Conservation (phyloP, 1,140 invertebrate species). For the Bombus cullumanus region DNA sequence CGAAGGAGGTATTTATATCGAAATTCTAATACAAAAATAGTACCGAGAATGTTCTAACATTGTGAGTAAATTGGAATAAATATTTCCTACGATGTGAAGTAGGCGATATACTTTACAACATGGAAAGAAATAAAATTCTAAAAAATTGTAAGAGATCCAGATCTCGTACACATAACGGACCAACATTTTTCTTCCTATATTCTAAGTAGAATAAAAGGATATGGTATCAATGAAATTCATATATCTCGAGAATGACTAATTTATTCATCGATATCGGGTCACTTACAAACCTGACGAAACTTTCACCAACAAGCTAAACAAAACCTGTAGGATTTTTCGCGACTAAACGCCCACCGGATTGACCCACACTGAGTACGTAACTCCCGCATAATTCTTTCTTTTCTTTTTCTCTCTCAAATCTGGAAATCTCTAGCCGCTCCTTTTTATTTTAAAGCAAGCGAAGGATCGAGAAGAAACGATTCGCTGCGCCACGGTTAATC, state of each 20-base stretch:
- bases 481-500: neutral
- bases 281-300: neutral
- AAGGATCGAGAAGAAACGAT: neutral
- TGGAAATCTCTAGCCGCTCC: neutral
- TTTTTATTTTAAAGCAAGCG: neutral
- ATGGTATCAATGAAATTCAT: neutral
- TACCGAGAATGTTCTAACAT: no score
- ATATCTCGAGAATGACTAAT: neutral
- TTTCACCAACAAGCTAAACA: conserved; percentile 11
- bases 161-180: no score
- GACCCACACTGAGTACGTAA: neutral
- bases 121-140: no score
- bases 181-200: no score
- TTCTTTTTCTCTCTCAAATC: no score
- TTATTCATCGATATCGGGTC: neutral
- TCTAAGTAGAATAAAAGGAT: no score
- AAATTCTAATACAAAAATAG: no score
- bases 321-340: conserved; percentile 2
- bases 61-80: no score
- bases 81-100: no score
- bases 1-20: no score
- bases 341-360: conserved; percentile 14
- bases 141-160: no score
- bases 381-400: neutral
- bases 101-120: no score